Evolutionary conservation across 2,888 invertebrate genomes (phyloP), one percentile per base, ranked within the genome.

Genomic region (Ochropleura plecta): DNA sequence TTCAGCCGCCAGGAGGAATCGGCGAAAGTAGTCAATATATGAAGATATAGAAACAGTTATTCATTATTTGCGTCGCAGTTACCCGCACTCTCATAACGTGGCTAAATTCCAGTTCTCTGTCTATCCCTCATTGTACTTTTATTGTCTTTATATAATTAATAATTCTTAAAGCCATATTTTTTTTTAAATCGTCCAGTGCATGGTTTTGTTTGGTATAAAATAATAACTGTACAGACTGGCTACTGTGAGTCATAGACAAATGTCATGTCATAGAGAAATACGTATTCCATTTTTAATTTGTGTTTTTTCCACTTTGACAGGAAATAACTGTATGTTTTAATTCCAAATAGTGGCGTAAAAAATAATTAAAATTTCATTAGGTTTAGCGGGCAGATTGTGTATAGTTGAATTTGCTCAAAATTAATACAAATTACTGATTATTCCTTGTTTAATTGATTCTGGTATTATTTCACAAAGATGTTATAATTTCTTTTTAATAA

Each of bases 341-440:
- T 68, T 59, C 18, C 51, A 64, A 68, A 20, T 48, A 53, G 16
- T 30, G 10, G 14, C 20, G 55, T 20, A 40, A 18, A 40, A n/a
- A 7, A 18, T 55, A 12, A 10, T 69, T 10, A 51, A 59, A 59
- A 48, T 48, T n/a, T n/a, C 5, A 14, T 66, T 30, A 49, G 53
- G 73, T 77, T 42, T 78, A 71, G 83, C 78, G 75, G 76, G 81
- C 88, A 79, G 62, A 81, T 86, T 74, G 70, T 80, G 83, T 86
- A 78, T 88, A 84, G 76, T 71, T 79, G 70, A 78, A 78, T 83
- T 88, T 87, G 87, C 87, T 87, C 87, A 87, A 87, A 86, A 88
- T 74, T 79, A 48, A 55, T 79, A 71, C 71, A 70, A 77, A 70
- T 59, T 71, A 73, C 70, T 76, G 64, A 77, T 87, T 72, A 73